Evolutionary conservation across 2,113 vertebrate genomes (phyloP).

Genomic region (Pholis gunnellus): DNA sequence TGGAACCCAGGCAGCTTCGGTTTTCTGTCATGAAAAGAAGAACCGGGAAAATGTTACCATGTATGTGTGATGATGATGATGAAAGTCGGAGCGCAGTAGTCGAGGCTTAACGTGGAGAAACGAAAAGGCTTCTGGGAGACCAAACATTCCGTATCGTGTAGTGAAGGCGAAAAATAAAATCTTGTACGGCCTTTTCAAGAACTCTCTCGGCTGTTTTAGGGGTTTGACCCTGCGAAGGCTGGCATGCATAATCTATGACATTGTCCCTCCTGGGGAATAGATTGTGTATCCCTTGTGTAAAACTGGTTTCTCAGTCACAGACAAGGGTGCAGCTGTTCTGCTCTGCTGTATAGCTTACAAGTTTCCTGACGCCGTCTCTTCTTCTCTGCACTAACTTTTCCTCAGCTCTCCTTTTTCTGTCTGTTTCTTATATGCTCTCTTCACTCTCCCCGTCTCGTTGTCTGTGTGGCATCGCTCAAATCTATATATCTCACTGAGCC

Average conservation of each 20-base stretch:
- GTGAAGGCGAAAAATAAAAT: constrained; percentile 2
- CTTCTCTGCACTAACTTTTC: constrained; percentile 27
- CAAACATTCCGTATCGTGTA: constrained; percentile 43
- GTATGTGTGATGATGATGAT: constrained; percentile 56
- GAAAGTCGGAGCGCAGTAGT: constrained; percentile 50
- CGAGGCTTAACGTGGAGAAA: constrained; percentile 28
- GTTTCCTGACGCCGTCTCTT: constrained; percentile 32
- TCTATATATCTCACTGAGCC: constrained; percentile 19
- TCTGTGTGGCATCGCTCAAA: constrained; percentile 16
- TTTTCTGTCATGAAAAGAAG: constrained; percentile 50
- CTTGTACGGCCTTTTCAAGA: constrained; percentile 57
- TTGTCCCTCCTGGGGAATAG: constrained; percentile 65
- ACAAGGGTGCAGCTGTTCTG: constrained; percentile 61
- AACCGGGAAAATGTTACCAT: constrained; percentile 38
- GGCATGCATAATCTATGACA: constrained; percentile 78
- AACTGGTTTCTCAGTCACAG: constrained; percentile 45
- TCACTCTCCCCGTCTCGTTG: neutral
- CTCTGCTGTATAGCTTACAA: constrained; percentile 46
- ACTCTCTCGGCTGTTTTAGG: constrained; percentile 57
- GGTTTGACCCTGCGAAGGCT: constrained; percentile 69
- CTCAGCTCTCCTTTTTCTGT: constrained; percentile 13
- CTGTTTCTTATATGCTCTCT: neutral
- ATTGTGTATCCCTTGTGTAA: constrained; percentile 61
- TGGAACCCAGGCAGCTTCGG: constrained; percentile 32
- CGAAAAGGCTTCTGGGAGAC: constrained; percentile 35